These are phyloP conservation scores for Barypeithes pellucidus DNA, from an alignment of 2,888 invertebrate species.

Conservation along the genomic window DNA sequence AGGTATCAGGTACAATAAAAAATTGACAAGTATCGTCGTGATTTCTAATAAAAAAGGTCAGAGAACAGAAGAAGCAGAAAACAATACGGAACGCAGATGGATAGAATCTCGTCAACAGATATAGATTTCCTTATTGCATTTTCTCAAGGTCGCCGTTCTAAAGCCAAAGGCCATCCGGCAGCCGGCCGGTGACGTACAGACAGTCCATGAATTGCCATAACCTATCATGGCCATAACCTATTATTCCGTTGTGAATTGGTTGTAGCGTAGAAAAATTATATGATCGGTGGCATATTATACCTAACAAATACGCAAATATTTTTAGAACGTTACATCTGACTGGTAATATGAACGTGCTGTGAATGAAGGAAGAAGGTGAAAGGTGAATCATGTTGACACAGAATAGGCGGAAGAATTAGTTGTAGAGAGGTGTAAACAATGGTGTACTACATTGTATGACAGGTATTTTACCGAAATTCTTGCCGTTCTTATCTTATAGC, in stretches of 20 bases:
- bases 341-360: background rate
- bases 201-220: constrained; percentile 27
- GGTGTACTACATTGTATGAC: too few species aligned
- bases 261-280: constrained; percentile 31
- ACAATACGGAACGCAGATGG: constrained; percentile 15
- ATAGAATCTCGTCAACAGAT: constrained; percentile 44
- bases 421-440: too few species aligned
- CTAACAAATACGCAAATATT: constrained; percentile 24
- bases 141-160: constrained; percentile 67
- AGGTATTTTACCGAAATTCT: too few species aligned
- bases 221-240: constrained; percentile 40
- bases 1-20: too few species aligned
- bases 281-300: constrained; percentile 4
- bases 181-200: constrained; percentile 43
- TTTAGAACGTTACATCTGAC: constrained; percentile 25
- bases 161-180: constrained; percentile 64
- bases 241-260: constrained; percentile 15
- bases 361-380: constrained; percentile 9
- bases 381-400: too few species aligned
- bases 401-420: too few species aligned
- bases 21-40: too few species aligned
- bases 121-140: constrained; percentile 66
- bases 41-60: background rate
- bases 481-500: too few species aligned
- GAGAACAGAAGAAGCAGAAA: constrained; percentile 5